phyloP scores from a whole-genome alignment of 2,797 vertebrate genomes.

The Microctenopoma stevenorrisi region DNA sequence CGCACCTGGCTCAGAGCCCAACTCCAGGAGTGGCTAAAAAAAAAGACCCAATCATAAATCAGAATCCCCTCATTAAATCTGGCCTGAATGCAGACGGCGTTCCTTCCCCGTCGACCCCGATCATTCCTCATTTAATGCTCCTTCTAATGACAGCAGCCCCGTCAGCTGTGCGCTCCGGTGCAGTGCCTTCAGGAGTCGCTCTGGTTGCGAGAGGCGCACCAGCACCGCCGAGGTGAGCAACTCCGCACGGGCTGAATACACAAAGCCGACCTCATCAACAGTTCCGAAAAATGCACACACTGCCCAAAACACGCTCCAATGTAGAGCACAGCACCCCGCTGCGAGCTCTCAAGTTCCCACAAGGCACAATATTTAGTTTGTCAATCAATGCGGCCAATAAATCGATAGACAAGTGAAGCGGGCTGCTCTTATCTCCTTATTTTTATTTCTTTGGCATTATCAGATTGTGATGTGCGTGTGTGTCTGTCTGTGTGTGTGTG shows the following conservation, averaged over 20 bases:
- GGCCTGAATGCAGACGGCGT: neutral
- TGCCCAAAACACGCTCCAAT: neutral
- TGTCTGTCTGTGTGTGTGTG: neutral
- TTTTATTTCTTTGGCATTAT: neutral
- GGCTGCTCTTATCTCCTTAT: constrained; percentile 32
- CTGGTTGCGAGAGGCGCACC: constrained; percentile 79
- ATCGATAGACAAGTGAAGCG: constrained; percentile 24
- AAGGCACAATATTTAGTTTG: neutral
- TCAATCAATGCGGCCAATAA: neutral
- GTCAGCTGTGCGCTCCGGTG: constrained; percentile 76
- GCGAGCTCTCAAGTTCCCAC: constrained; percentile 2
- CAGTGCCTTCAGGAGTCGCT: constrained; percentile 85
- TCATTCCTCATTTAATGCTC: constrained; percentile 78
- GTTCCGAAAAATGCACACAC: constrained; percentile 51
- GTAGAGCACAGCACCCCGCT: neutral
- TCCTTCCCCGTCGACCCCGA: constrained; percentile 51
- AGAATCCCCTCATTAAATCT: constrained; percentile 32
- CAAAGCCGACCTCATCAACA: constrained; percentile 75
- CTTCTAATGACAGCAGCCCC: constrained; percentile 78
- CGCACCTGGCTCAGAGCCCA: constrained; percentile 35
- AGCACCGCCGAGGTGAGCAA: constrained; percentile 72
- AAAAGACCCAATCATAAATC: constrained; percentile 12
- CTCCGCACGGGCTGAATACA: constrained; percentile 62
- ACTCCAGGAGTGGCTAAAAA: constrained; percentile 2
- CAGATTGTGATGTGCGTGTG: neutral